These are phyloP conservation scores for Procavia capensis DNA, from an alignment of 2,113 vertebrate species.

Conservation along the genomic window DNA sequence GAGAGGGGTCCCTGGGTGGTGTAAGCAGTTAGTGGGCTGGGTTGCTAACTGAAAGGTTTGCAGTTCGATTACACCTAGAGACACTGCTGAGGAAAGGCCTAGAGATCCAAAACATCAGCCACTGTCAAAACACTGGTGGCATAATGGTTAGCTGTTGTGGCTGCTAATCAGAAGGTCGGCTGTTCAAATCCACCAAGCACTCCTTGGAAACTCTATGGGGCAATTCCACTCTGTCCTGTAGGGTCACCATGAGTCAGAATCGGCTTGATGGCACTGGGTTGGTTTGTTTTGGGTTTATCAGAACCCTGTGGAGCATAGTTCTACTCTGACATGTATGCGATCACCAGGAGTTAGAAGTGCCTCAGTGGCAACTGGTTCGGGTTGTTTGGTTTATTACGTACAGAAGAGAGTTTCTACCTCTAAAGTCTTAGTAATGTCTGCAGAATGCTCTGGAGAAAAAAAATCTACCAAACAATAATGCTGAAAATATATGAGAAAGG, in stretches of 20 bases:
- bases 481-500: neutral
- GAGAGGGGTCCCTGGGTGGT: neutral
- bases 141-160: too few species aligned
- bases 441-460: neutral
- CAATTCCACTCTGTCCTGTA: too few species aligned
- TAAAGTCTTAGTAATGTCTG: neutral
- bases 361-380: neutral
- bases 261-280: too few species aligned
- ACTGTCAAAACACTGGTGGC: too few species aligned
- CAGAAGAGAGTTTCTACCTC: neutral
- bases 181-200: too few species aligned
- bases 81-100: neutral
- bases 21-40: neutral
- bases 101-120: neutral
- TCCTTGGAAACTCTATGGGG: too few species aligned
- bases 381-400: neutral
- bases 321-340: neutral
- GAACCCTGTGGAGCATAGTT: neutral
- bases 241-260: too few species aligned
- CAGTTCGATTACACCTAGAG: neutral
- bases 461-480: neutral
- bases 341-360: neutral
- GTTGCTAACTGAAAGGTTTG: neutral
- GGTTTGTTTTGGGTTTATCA: too few species aligned
- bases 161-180: too few species aligned